These are phyloP conservation scores for Gavia stellata DNA, from an alignment of 2,113 vertebrate genomes.

Conservation along the genomic window DNA sequence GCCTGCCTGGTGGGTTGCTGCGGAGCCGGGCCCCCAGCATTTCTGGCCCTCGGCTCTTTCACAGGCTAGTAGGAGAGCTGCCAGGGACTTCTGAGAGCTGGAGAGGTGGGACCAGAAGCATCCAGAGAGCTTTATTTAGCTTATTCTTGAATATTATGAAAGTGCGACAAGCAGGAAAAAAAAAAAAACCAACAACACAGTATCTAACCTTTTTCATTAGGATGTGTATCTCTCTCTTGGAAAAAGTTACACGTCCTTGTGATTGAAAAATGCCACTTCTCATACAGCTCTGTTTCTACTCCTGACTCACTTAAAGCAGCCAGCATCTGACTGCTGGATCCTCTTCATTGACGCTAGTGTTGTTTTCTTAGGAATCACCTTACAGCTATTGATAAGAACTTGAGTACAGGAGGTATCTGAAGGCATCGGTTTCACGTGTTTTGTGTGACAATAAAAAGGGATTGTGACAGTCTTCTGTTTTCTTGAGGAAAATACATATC, in stretches of 20 bases:
- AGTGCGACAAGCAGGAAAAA: fast-evolving
- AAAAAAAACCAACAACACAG: not conserved
- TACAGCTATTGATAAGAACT: not conserved
- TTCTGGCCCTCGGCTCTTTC: not conserved
- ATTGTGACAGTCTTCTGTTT: not conserved
- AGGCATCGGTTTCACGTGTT: not conserved
- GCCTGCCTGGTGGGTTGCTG: not conserved
- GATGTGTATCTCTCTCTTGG: not conserved
- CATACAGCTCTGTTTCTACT: not conserved
- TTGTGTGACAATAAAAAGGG: not conserved
- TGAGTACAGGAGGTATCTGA: not conserved
- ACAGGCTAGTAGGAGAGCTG: not conserved
- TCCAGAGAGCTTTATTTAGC: not conserved
- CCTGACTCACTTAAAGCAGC: not conserved
- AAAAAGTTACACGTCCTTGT: not conserved
- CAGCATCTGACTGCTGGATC: too few relatives aligned
- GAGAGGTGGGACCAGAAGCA: not conserved
- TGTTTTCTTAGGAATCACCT: not conserved
- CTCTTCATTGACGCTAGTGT: fast-evolving
- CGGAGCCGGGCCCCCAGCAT: not conserved
- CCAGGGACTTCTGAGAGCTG: not conserved
- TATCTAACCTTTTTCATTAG: not conserved
- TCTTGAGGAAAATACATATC: not conserved
- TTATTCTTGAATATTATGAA: not conserved
- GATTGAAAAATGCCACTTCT: not conserved